Evolutionary conservation across 2,888 invertebrate species (phyloP), one percentile per base, ranked within the genome.

Genomic region (Galeruca laticollis): DNA sequence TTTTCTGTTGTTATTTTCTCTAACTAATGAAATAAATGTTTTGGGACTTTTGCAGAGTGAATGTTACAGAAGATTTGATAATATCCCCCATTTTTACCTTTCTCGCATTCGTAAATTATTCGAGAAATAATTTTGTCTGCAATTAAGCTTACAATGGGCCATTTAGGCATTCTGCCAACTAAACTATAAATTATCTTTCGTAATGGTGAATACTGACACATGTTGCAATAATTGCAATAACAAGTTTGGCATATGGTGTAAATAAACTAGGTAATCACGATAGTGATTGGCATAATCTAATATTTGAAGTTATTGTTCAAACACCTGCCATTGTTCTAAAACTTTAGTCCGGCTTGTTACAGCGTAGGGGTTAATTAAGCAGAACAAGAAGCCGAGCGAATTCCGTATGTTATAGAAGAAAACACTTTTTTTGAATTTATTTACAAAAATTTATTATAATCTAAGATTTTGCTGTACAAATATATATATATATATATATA

Each of bases 221-320:
- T 26, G n/a, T n/a, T n/a, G n/a, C n/a, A n/a, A n/a, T 6, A 40
- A 3, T n/a, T n/a, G 40, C n/a, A n/a, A n/a, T n/a, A 40, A n/a
- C 1, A 5, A 40, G 13, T 40, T 40, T 40, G 40, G n/a, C 40
- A 40, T 40, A n/a, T 40, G 40, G n/a, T n/a, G 40, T 40, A 40
- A 40, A 40, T 40, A 40, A 40, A 40, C 40, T 40, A n/a, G 40
- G n/a, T 40, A 40, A 40, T n/a, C 40, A 40, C 40, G 40, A n/a
- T 40, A n/a, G 1, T 13, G 40, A 40, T 40, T 40, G n/a, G 40
- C n/a, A 40, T 40, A n/a, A n/a, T 40, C 13, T n/a, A n/a, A 6
- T 40, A 5, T n/a, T 40, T n/a, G n/a, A 40, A 40, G 40, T 40
- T 40, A 5, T 40, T 40, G 2, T 26, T 26, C 26, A 26, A 26